phyloP scores from a whole-genome alignment of 1,140 invertebrate genomes.

The Chelonus insularis region DNA sequence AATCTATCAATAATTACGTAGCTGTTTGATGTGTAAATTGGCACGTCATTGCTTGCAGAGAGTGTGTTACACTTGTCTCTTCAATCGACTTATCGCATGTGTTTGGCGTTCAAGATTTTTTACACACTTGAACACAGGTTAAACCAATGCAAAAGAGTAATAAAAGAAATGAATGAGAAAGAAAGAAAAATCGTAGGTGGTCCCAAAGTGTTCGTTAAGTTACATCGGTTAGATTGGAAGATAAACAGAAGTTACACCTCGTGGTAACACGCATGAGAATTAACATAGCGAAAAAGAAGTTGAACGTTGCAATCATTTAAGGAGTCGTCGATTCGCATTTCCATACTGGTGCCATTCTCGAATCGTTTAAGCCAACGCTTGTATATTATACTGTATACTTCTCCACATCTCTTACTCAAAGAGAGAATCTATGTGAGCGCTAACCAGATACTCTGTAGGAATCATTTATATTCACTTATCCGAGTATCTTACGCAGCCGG shows the following conservation, averaged over 20 bases:
- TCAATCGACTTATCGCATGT: too few relatives aligned
- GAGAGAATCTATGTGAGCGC: conserved; percentile 45
- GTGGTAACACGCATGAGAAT: conserved; percentile 52
- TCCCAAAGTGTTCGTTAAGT: conserved; percentile 45
- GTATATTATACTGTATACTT: background rate
- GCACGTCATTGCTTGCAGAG: too few relatives aligned
- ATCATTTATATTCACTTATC: conserved; percentile 38
- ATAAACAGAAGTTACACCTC: conserved; percentile 59
- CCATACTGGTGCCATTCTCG: conserved; percentile 53
- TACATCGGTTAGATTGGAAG: conserved; percentile 53
- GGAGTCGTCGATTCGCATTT: conserved; percentile 42
- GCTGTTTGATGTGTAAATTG: too few relatives aligned
- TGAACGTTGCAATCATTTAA: conserved; percentile 43
- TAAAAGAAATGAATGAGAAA: too few relatives aligned
- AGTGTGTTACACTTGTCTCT: too few relatives aligned
- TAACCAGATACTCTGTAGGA: conserved; percentile 27
- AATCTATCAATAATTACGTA: too few relatives aligned
- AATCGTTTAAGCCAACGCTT: conserved; percentile 40
- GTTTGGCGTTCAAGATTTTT: too few relatives aligned
- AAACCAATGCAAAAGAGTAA: too few relatives aligned
- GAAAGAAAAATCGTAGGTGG: conserved; percentile 35
- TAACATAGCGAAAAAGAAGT: conserved; percentile 43
- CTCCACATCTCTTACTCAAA: background rate
- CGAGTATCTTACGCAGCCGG: conserved; percentile 13
- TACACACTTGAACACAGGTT: too few relatives aligned